Evolutionary conservation across 2,888 invertebrate genomes (phyloP).

Genomic region (Cosmorhoe ocellata): DNA sequence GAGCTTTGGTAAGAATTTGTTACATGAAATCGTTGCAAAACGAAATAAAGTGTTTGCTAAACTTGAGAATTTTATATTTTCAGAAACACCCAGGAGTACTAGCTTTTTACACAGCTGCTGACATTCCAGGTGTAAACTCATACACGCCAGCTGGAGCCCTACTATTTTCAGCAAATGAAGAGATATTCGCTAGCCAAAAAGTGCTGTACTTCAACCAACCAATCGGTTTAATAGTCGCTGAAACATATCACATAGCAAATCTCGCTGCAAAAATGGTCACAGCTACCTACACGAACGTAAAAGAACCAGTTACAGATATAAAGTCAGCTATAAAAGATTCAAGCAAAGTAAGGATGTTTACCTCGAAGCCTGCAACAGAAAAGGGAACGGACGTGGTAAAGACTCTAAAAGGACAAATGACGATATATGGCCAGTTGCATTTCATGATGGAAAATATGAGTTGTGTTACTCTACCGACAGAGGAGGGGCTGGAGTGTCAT

Average conservation of each 20-base stretch:
- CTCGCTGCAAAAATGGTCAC: constrained; percentile 81
- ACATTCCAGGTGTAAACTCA: constrained; percentile 85
- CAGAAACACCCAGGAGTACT: constrained; percentile 84
- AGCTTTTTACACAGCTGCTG: constrained; percentile 83
- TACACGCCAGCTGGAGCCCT: constrained; percentile 54
- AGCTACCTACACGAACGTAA: constrained; percentile 73
- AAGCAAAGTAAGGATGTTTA: constrained; percentile 38
- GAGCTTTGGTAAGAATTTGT: constrained; percentile 82
- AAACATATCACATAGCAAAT: constrained; percentile 75
- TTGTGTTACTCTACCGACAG: constrained; percentile 84
- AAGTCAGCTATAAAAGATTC: constrained; percentile 46
- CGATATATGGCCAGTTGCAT: constrained; percentile 85
- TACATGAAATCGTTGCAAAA: no score
- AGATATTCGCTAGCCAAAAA: constrained; percentile 68
- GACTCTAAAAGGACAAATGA: constrained; percentile 73
- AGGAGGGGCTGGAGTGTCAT: constrained; percentile 86
- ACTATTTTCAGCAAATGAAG: constrained; percentile 46
- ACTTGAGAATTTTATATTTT: constrained; percentile 29
- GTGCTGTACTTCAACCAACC: constrained; percentile 60
- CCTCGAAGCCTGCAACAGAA: constrained; percentile 44
- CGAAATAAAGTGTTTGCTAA: no score
- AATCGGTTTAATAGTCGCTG: constrained; percentile 81
- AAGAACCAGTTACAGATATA: constrained; percentile 51
- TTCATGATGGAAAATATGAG: constrained; percentile 88
- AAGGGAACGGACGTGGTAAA: constrained; percentile 64